Base-by-base conservation (phyloP, 2,888 invertebrate species). In the Oscheius sp. region DNA sequence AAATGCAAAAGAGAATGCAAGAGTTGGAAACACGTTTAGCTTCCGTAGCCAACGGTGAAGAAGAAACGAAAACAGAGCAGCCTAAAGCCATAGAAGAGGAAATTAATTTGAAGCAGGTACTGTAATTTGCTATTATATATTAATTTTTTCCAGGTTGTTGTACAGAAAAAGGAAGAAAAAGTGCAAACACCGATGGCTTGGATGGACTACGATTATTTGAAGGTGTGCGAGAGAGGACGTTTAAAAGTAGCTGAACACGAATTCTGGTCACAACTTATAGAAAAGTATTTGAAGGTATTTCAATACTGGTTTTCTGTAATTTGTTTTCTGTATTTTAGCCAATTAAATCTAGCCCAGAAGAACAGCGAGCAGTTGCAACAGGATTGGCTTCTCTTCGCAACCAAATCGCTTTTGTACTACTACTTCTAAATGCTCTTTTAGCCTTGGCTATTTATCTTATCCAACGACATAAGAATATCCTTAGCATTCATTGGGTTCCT, bases 391-490 rank as follows among this genome's bases (percentile, higher is more conserved):
- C 95, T 89, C 92, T 98, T 88, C 92, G 97, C 89, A 95, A 98
- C 91, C 93, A 95, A 52, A 85, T 88, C 52, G 95, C 96, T 80
- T 96, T 96, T 91, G 94, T 93, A 86, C 96, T 98, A 92, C 94
- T 98, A 92, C 96, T 99, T 94, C 91, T 95, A 90, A 99, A 99
- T 92, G 95, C 96, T 85, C 93, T 99, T 88, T 97, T 98, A 92
- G 95, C 98, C 87, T 92, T 98, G 90, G 95, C 97, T 91, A 96
- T 99, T 88, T 96, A 97, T 92, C 93, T 98, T 90, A 93, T 99
- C 90, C 98, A 98, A 92, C 92, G 96, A 91, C 96, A 97, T 92
- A 96, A 96, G 93, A 95, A 96, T 90, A 93, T 93, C 89, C 92
- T 97, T 87, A 76, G 75, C 29, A 74, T 86, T 55, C 74, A 84